Evolutionary conservation across 2,113 vertebrate species (phyloP), one percentile per base, ranked within the genome.

Genomic region (Ptychochromis oligacanthus): DNA sequence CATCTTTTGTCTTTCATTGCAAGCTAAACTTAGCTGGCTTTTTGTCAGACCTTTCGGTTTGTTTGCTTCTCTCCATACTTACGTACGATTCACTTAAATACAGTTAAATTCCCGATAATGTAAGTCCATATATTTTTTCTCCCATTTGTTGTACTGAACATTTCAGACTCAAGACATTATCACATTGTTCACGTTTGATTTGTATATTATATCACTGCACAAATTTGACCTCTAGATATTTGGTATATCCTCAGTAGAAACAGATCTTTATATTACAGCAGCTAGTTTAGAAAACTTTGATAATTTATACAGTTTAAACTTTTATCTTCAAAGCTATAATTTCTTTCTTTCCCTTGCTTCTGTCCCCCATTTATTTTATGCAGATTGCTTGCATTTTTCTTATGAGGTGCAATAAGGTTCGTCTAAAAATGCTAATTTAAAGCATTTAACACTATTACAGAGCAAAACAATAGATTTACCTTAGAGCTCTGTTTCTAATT

Each of bases 391-490:
- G 13, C 43, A 75, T 84, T 75, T 61, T 55, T 46, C 38, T 70
- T 24, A 18, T 2, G 38, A 28, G 2, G 26, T 77, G 57, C 34
- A 24, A n/a, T 20, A 60, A 8, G 4, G 62, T 75, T 75, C 8
- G 34, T 64, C 14, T 46, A 22, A 92, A 75, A 77, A 77, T 82
- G 64, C 76, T 57, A 65, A 83, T 81, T 76, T 78, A 49, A 57
- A 83, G 78, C 77, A 88, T 72, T 88, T 67, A 59, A 85, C 59
- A 34, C 12, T 5, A 24, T 17, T 72, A 72, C 24, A 52, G 26
- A 54, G 46, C 67, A 38, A 40, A 84, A 87, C 77, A 62, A 88
- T 87, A 67, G 22, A 83, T 87, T 70, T 75, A 80, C 86, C 89
- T 67, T 3, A 15, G 31, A 88, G 89, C 76, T 77, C 49, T 4